These are phyloP conservation scores for Stramonita haemastoma DNA, from an alignment of 2,888 invertebrate genomes.

Conservation along the genomic window DNA sequence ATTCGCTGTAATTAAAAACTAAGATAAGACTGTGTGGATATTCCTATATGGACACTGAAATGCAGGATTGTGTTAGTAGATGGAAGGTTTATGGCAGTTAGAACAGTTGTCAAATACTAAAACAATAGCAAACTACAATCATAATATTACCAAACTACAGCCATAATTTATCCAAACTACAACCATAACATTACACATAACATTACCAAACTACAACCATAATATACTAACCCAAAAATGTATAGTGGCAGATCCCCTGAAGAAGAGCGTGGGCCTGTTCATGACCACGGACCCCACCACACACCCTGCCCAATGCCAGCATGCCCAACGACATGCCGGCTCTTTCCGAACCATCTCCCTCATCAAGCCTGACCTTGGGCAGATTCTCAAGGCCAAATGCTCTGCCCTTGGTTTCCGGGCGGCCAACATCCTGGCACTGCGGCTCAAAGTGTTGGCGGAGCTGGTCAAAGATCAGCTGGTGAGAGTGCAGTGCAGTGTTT, in stretches of 20 bases:
- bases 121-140: too few relatives aligned
- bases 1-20: too few relatives aligned
- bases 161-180: too few relatives aligned
- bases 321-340: constrained; percentile 69
- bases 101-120: background rate
- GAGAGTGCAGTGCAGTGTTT: constrained; percentile 53
- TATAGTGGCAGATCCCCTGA: constrained; percentile 71
- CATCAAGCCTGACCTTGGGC: constrained; percentile 69
- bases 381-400: constrained; percentile 75
- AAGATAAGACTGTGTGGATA: too few relatives aligned
- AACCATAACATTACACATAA: too few relatives aligned
- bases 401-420: constrained; percentile 73
- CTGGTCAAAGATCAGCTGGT: constrained; percentile 76
- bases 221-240: too few relatives aligned
- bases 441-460: constrained; percentile 73
- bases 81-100: background rate
- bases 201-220: background rate
- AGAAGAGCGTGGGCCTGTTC: constrained; percentile 65
- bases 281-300: constrained; percentile 66
- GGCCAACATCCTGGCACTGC: constrained; percentile 70
- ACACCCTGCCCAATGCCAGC: constrained; percentile 50
- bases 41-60: too few relatives aligned
- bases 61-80: too few relatives aligned
- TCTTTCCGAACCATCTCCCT: constrained; percentile 74
- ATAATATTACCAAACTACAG: background rate